Evolutionary conservation across 2,113 vertebrate genomes (phyloP), one percentile per base, ranked within the genome.

Genomic region (Cebidichthys violaceus): DNA sequence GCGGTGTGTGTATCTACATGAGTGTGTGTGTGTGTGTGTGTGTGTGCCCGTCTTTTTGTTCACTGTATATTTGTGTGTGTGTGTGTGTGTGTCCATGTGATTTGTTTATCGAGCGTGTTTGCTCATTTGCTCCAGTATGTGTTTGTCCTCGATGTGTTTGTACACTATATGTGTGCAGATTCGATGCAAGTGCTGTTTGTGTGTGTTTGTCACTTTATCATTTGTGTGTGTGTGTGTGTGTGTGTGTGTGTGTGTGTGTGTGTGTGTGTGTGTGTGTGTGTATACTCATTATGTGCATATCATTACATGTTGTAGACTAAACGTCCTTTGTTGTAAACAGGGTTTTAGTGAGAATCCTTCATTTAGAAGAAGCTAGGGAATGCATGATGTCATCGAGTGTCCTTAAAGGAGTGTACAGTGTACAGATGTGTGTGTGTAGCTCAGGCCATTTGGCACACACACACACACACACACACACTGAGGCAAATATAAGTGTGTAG

Each of bases 401-500:
- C 39, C 20, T 75, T 20, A n/a, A 37, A 3, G 20, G 41, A 41
- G 2, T n/a, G 17, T 60, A 69, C 20, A 18, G 29, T 61, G 55
- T 29, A 3, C 31, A 33, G 17, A 66, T 31, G 20, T 70, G 70
- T 27, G 47, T 57, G 33, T 60, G 22, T 22, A 7, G 27, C 57
- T 72, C 55, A 83, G 79, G 74, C 84, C 57, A 43, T 82, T 82
- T 65, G 72, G 24, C 83, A 70, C 83, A 85, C 60, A 52, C 66
- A 70, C 83, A 85, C 60, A 45, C 66, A 43, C 9, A 29, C 70
- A 81, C 57, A 70, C 83, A 85, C 60, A 52, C 66, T 35, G 70
- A 84, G 75, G 78, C 79, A 45, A 67, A 88, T 75, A n/a, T 74
- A 33, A 79, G 84, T 76, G 64, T 70, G 76, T 52, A 61, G 79